These are phyloP conservation scores for Mesochorus sp. DNA, from an alignment of 2,888 invertebrate genomes.

Conservation along the genomic window DNA sequence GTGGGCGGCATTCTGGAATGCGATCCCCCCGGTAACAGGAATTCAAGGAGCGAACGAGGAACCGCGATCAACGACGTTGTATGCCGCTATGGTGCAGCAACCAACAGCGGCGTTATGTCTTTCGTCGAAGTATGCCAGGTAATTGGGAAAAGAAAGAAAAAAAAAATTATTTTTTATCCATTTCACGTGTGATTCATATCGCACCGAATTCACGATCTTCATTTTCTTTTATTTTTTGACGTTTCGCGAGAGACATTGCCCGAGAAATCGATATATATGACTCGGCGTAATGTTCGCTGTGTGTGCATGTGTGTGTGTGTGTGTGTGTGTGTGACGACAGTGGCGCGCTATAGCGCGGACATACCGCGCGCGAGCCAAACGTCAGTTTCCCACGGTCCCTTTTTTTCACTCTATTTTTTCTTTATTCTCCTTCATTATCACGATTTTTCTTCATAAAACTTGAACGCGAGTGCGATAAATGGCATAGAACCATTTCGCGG, in stretches of 20 bases:
- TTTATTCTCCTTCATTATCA: too few relatives aligned
- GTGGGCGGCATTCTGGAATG: constrained; percentile 81
- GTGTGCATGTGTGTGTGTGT: background rate
- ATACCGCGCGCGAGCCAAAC: constrained; percentile 10
- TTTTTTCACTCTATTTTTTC: too few relatives aligned
- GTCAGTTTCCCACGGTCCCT: constrained; percentile 56
- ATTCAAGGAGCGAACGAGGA: constrained; percentile 72
- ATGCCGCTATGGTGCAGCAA: constrained; percentile 78
- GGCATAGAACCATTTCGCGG: too few relatives aligned
- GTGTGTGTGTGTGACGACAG: constrained; percentile 2
- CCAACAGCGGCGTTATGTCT: constrained; percentile 77
- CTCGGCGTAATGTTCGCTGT: too few relatives aligned
- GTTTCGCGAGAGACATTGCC: constrained; percentile 12
- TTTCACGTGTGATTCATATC: background rate
- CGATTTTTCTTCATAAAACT: too few relatives aligned
- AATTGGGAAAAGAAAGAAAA: too few relatives aligned
- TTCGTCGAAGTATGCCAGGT: constrained; percentile 81
- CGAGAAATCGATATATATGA: too few relatives aligned
- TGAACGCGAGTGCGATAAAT: too few relatives aligned
- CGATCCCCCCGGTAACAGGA: constrained; percentile 79
- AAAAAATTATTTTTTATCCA: too few relatives aligned
- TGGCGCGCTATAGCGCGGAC: constrained; percentile 2
- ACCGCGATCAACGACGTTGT: constrained; percentile 73
- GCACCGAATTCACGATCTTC: background rate
- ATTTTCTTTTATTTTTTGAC: constrained; percentile 15